Percentiles rank a stretch among this genome's conserved stretches.
These are phyloP conservation scores for Hypolimnas misippus DNA, from an alignment of 2,888 invertebrate genomes.

Conservation along the genomic window DNA sequence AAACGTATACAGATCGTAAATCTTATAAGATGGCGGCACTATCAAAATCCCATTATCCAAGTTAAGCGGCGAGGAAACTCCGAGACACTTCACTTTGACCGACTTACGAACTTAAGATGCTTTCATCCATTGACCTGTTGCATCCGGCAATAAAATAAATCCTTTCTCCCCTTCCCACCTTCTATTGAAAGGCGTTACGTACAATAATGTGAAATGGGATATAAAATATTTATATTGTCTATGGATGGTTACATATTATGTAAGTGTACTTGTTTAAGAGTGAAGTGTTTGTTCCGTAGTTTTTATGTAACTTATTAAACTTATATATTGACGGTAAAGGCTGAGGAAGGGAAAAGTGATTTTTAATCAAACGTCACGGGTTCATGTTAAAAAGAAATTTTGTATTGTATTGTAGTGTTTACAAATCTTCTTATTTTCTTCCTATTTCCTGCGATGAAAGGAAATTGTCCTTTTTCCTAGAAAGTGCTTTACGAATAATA, in stretches of 20 bases:
- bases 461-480: no score
- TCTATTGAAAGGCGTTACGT: slow-evolving; percentile 4
- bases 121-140: slow-evolving; percentile 72
- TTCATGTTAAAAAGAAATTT: no score
- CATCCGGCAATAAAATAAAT: slow-evolving; percentile 79
- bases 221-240: neutral
- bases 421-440: no score
- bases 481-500: no score
- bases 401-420: no score
- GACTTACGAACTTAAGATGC: slow-evolving; percentile 51
- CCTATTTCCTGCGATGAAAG: no score
- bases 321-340: no score
- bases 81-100: slow-evolving; percentile 44
- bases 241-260: neutral
- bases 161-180: slow-evolving; percentile 50
- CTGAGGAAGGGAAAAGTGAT: no score
- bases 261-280: no score
- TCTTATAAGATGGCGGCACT: slow-evolving; percentile 17
- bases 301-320: no score
- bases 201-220: neutral
- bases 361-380: no score
- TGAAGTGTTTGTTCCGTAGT: no score
- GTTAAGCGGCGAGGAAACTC: slow-evolving; percentile 36
- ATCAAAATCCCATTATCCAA: slow-evolving; percentile 32
- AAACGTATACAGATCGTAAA: slow-evolving; percentile 1